Conservation (phyloP, 2,797 vertebrate species). For the Schizothorax lantsangensis region DNA sequence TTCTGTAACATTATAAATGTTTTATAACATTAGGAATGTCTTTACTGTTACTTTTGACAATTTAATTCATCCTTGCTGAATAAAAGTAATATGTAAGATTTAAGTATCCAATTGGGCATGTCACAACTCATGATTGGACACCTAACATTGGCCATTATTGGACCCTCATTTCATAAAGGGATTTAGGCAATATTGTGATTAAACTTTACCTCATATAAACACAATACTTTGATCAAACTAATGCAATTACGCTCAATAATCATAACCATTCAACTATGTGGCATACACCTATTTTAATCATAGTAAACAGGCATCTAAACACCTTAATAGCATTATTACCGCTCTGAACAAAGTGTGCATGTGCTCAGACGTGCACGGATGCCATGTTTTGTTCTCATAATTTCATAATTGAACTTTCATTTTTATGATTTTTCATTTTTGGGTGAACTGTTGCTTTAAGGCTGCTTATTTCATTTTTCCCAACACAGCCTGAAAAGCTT, state of each 20-base stretch:
- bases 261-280: background rate
- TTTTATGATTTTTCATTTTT: background rate
- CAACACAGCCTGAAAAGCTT: constrained; percentile 90
- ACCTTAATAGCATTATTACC: background rate
- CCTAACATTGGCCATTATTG: background rate
- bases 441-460: background rate
- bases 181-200: background rate
- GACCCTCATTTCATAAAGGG: background rate
- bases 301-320: background rate
- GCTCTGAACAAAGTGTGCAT: background rate
- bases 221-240: background rate
- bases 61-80: background rate
- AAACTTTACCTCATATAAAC: background rate
- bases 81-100: background rate
- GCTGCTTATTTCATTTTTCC: background rate
- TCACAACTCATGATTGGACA: background rate
- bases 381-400: background rate
- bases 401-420: background rate
- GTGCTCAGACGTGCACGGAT: background rate
- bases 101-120: background rate
- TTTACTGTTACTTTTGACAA: too few relatives aligned
- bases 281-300: background rate
- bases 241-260: background rate
- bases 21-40: too few relatives aligned
- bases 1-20: too few relatives aligned